A percentile compares a stretch with the other conserved stretches of the same genome.
phyloP scores from a whole-genome alignment of 2,888 invertebrate genomes.

The Athrips mouffetella region DNA sequence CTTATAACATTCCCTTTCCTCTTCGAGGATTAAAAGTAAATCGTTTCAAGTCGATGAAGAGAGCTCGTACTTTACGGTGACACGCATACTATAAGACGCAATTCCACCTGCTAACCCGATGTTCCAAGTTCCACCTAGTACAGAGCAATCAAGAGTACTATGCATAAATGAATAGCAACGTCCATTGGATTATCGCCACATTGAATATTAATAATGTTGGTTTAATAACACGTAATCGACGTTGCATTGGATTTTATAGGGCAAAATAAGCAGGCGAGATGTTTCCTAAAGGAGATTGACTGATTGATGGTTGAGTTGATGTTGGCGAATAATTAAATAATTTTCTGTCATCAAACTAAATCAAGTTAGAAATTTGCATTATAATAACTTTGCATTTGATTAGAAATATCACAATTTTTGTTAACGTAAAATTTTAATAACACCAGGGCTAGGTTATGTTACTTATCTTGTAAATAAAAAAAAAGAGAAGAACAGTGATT shows the following conservation, averaged over 20 bases:
- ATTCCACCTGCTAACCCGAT: constrained; percentile 16
- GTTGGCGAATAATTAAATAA: neutral
- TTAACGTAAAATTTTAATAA: too few species aligned
- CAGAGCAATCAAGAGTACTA: constrained; percentile 46
- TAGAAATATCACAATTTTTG: too few species aligned
- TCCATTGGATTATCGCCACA: constrained; percentile 48
- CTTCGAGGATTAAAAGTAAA: neutral
- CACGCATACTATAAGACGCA: neutral
- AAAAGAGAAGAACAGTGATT: too few species aligned
- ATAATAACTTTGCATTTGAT: too few species aligned
- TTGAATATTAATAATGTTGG: constrained; percentile 46
- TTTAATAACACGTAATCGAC: constrained; percentile 32
- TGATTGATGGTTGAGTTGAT: constrained; percentile 18
- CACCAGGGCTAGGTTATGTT: too few species aligned
- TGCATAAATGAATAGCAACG: constrained; percentile 63
- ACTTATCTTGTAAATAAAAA: too few species aligned
- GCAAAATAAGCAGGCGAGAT: constrained; percentile 1
- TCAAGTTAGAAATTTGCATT: too few species aligned
- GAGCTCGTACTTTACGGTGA: neutral
- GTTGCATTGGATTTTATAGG: constrained; percentile 14
- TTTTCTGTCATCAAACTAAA: neutral
- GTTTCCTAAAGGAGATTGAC: neutral
- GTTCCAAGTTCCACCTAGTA: constrained; percentile 15
- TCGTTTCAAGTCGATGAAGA: neutral
- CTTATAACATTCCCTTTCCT: too few species aligned